A percentile compares a stretch with the other conserved stretches of the same genome.
phyloP scores from a whole-genome alignment of 2,113 vertebrate species.

The Climacteris rufus region DNA sequence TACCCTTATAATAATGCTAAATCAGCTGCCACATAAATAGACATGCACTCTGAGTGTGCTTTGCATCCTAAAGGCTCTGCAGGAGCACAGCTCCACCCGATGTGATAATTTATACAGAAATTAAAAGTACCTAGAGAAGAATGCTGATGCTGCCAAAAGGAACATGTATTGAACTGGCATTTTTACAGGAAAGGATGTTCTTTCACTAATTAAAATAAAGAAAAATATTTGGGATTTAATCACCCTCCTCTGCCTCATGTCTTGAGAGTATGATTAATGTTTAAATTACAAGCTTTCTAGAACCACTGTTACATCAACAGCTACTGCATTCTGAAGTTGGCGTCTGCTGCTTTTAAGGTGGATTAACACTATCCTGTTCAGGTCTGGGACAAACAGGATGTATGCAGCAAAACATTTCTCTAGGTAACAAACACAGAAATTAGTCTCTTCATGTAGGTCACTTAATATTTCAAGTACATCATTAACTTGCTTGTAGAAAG shows the following conservation, averaged over 20 bases:
- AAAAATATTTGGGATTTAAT: conserved; percentile 30
- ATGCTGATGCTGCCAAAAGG: conserved; percentile 29
- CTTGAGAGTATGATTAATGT: conserved; percentile 2
- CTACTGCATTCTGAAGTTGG: not conserved
- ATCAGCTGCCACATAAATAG: conserved; percentile 31
- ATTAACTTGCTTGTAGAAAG: not conserved
- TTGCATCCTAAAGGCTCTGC: conserved; percentile 6
- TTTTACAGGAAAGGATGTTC: not conserved
- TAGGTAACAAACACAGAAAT: not conserved
- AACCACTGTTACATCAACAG: not conserved
- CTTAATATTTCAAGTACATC: not conserved
- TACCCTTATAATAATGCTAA: not conserved
- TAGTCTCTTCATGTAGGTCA: not conserved
- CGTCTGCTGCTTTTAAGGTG: not conserved
- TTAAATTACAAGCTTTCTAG: conserved; percentile 12
- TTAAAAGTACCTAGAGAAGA: not conserved
- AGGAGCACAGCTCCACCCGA: not conserved
- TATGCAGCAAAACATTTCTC: not conserved
- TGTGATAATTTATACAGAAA: conserved; percentile 9
- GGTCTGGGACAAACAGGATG: not conserved
- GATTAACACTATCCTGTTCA: not conserved
- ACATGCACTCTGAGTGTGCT: conserved; percentile 8
- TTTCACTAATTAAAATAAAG: conserved; percentile 14
- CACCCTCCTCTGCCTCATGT: not conserved
- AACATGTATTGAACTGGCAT: not conserved